These are phyloP conservation scores for Rafetus swinhoei DNA, from an alignment of 2,113 vertebrate species.

Conservation along the genomic window DNA sequence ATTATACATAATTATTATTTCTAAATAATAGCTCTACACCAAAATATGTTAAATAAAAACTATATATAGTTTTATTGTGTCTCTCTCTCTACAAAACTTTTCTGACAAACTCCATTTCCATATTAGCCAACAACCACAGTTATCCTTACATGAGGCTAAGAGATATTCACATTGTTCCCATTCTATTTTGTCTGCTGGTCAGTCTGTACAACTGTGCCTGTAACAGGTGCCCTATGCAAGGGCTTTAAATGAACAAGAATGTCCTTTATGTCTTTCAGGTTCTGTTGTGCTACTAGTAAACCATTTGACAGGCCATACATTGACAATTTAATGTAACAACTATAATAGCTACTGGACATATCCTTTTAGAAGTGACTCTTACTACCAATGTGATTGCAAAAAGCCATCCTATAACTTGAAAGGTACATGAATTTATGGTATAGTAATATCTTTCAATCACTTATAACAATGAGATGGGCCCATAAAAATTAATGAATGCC, in stretches of 20 bases:
- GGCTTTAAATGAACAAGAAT: slow-evolving; percentile 26
- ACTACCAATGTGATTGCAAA: neutral
- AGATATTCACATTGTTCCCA: slow-evolving; percentile 24
- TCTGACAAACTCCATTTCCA: slow-evolving; percentile 28
- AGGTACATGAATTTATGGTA: neutral
- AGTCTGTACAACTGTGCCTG: neutral
- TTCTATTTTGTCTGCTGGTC: slow-evolving; percentile 30
- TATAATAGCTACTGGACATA: neutral
- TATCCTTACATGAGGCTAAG: slow-evolving; percentile 15
- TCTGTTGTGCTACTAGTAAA: slow-evolving; percentile 60
- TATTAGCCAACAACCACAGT: slow-evolving; percentile 35
- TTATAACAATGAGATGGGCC: neutral
- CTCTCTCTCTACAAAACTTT: slow-evolving; percentile 49
- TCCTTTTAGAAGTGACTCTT: neutral
- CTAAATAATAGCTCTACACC: slow-evolving; percentile 62
- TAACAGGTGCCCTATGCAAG: slow-evolving; percentile 10
- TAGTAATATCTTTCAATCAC: neutral
- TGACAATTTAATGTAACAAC: slow-evolving; percentile 48
- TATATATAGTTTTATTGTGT: slow-evolving; percentile 71
- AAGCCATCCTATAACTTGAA: neutral
- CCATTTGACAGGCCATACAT: slow-evolving; percentile 35
- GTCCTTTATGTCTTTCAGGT: slow-evolving; percentile 49
- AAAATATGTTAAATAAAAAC: slow-evolving; percentile 59
- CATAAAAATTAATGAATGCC: neutral
- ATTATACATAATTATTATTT: slow-evolving; percentile 60